These are phyloP conservation scores for Linurgus olivaceus DNA, from an alignment of 2,797 vertebrate species.

Conservation along the genomic window DNA sequence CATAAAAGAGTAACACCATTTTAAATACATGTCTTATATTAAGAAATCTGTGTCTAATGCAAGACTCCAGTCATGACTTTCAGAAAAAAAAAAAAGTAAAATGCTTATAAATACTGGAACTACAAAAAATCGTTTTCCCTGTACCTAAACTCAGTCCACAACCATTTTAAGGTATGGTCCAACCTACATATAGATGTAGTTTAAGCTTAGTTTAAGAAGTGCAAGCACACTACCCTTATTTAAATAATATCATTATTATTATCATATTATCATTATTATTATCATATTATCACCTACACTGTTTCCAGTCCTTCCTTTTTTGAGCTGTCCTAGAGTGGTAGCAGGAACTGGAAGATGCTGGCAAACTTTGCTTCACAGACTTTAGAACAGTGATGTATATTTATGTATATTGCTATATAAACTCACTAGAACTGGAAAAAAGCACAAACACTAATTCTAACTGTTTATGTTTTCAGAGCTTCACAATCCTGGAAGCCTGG, in stretches of 20 bases:
- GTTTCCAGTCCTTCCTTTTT: background rate
- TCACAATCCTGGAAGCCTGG: background rate
- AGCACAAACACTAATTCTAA: constrained; percentile 18
- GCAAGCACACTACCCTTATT: background rate
- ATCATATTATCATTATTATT: too few species aligned
- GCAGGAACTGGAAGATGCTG: constrained; percentile 34
- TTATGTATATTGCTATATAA: constrained; percentile 12
- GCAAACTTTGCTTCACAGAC: constrained; percentile 31
- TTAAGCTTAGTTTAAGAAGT: background rate
- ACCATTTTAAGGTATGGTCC: background rate
- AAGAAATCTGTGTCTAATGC: background rate
- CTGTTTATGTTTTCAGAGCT: background rate
- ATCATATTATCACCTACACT: background rate
- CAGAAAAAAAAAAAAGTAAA: background rate
- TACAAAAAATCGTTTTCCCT: background rate
- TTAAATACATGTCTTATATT: background rate
- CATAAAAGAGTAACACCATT: background rate
- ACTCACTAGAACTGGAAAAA: constrained; percentile 42
- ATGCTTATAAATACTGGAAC: background rate
- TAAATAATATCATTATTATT: background rate
- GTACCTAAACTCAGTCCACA: background rate
- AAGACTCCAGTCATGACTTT: background rate
- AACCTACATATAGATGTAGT: background rate
- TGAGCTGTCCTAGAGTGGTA: background rate
- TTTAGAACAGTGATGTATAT: constrained; percentile 22